Base-by-base conservation (phyloP, 2,113 vertebrate genomes). In the Ciconia boyciana region DNA sequence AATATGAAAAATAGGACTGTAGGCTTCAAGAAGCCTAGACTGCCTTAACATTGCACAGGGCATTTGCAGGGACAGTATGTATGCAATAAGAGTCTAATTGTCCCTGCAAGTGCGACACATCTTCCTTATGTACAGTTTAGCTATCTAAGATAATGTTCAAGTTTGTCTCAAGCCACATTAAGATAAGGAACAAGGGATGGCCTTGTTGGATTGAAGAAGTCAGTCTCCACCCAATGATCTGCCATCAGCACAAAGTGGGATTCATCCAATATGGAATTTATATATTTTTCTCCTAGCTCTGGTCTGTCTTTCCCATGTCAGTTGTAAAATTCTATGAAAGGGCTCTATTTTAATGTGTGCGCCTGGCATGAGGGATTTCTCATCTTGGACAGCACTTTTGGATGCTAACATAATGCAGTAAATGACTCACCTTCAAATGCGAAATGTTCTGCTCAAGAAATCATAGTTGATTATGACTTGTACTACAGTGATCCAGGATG, bases 381-480 rank as follows among this genome's bases (percentile, higher is more conserved):
- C 54, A 70, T 89, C 87, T 58, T 62, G 54, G 66, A 51, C 34
- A 65, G 20, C 13, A 13, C 25, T 88, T 87, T 36, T 43, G 32
- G 78, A 54, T 93, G 43, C 22, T 61, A 90, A 70, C 69, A 36
- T 71, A 86, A 81, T 39, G 49, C 24, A 80, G 12, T 26, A 72
- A 72, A 89, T 90, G 91, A 96, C 48, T 90, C 71, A 75, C 39
- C 46, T 82, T 87, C 71, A 83, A 58, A 89, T 91, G 89, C 58
- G 95, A 87, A 90, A 77, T 87, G 29, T 83, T 94, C 89, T 89
- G 46, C 77, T 94, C 39, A 64, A 82, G 80, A 77, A 93, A 85
- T 84, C 66, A 74, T 36, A 28, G 41, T 28, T 69, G 74, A 62
- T 94, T 85, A 83, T 61, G 71, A 46, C 58, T 89, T 68, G 21